phyloP scores from a whole-genome alignment of 2,797 vertebrate species.

The Gymnopithys bicolor region DNA sequence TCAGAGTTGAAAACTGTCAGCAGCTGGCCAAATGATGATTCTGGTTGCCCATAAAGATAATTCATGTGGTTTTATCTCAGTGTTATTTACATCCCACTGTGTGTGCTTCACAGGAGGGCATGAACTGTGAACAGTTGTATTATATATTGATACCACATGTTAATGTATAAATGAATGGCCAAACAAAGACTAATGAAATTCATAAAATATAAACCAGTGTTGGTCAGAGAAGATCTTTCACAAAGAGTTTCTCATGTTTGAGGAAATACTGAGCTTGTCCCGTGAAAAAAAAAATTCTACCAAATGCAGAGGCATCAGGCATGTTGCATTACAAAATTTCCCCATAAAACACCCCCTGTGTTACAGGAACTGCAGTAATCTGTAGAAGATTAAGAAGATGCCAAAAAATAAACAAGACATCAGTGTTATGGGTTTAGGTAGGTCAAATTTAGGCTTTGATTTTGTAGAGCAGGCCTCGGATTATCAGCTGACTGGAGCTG shows the following conservation, averaged over 20 bases:
- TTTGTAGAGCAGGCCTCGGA: too few species aligned
- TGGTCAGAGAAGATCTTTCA: neutral
- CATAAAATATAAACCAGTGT: neutral
- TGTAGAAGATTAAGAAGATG: neutral
- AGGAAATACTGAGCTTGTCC: neutral
- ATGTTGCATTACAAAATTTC: neutral
- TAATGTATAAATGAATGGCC: neutral
- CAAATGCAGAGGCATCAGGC: neutral
- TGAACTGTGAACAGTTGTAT: neutral
- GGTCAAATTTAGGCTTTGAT: too few species aligned
- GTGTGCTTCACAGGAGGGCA: neutral
- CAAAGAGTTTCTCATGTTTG: neutral
- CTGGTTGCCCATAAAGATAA: neutral
- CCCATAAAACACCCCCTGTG: neutral
- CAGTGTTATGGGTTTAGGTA: neutral
- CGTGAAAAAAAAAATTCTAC: neutral
- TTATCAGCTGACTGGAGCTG: too few species aligned
- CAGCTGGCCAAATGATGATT: neutral
- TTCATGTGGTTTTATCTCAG: neutral
- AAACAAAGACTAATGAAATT: slow-evolving; percentile 12
- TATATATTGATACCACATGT: slow-evolving; percentile 13
- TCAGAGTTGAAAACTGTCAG: neutral
- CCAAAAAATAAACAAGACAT: neutral
- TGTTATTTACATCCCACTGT: neutral
- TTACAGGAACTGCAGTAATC: neutral